Evolutionary conservation across 2,888 invertebrate species (phyloP).

Genomic region (Ceratothoa steindachneri): DNA sequence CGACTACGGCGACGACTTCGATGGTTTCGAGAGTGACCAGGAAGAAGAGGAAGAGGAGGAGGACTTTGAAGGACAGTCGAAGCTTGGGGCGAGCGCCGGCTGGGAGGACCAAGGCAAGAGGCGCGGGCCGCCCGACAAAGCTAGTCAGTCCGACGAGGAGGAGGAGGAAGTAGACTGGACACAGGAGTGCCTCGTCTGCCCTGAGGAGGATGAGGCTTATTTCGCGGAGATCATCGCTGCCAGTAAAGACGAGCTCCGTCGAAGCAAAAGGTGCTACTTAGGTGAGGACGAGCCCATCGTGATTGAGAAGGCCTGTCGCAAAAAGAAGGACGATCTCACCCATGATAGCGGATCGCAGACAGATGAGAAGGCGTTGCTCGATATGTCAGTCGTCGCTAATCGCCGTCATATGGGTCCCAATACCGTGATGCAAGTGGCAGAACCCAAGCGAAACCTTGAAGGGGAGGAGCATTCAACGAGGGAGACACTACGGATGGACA

Average conservation of each 20-base stretch:
- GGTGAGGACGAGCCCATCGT: constrained; percentile 50
- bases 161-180: constrained; percentile 38
- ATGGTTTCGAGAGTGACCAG: constrained; percentile 52
- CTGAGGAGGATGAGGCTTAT: constrained; percentile 29
- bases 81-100: not conserved
- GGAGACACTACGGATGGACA: constrained; percentile 27
- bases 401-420: too few species aligned
- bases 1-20: constrained; percentile 17
- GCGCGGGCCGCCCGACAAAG: constrained; percentile 39
- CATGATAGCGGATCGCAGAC: not conserved
- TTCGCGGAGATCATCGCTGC: constrained; percentile 51
- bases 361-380: not conserved
- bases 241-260: constrained; percentile 53
- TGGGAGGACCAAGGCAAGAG: constrained; percentile 8
- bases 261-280: constrained; percentile 52
- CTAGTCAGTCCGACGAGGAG: constrained; percentile 48
- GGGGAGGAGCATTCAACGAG: constrained; percentile 10
- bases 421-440: too few species aligned
- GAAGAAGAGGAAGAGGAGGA: constrained; percentile 47
- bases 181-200: constrained; percentile 19
- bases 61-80: not conserved
- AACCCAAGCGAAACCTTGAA: not conserved
- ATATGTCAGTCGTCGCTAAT: not conserved
- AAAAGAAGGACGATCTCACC: not conserved
- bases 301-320: constrained; percentile 51